Conservation (phyloP, 2,888 invertebrate genomes). For the Pelosia muscerda region DNA sequence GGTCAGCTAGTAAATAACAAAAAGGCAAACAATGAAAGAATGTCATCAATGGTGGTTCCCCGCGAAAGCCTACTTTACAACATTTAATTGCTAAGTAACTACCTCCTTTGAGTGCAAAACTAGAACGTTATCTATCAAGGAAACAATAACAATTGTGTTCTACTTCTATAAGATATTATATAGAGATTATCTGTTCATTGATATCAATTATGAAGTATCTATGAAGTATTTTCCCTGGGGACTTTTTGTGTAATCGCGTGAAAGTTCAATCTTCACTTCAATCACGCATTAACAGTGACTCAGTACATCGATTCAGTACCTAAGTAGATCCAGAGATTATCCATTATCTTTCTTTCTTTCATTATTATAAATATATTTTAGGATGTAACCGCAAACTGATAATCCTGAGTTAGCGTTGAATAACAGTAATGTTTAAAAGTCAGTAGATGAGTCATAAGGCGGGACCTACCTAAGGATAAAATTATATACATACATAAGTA, state of each 20-base stretch:
- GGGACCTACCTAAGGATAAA: too few species aligned
- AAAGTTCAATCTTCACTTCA: background rate
- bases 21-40: background rate
- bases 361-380: too few species aligned
- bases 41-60: constrained; percentile 10
- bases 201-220: background rate
- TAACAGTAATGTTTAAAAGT: too few species aligned
- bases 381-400: too few species aligned
- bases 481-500: too few species aligned
- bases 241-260: constrained; percentile 11
- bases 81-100: background rate
- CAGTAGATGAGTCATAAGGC: too few species aligned
- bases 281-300: too few species aligned
- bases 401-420: too few species aligned
- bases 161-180: background rate
- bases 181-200: constrained; percentile 11
- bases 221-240: constrained; percentile 4
- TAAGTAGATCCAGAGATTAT: too few species aligned
- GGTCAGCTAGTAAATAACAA: too few species aligned
- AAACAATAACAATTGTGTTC: background rate
- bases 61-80: background rate
- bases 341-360: too few species aligned
- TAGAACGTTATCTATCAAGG: constrained; percentile 7
- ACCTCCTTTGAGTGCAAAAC: background rate
- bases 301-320: too few species aligned